Conservation (phyloP, 2,113 vertebrate genomes). For the Charadrius vociferus region DNA sequence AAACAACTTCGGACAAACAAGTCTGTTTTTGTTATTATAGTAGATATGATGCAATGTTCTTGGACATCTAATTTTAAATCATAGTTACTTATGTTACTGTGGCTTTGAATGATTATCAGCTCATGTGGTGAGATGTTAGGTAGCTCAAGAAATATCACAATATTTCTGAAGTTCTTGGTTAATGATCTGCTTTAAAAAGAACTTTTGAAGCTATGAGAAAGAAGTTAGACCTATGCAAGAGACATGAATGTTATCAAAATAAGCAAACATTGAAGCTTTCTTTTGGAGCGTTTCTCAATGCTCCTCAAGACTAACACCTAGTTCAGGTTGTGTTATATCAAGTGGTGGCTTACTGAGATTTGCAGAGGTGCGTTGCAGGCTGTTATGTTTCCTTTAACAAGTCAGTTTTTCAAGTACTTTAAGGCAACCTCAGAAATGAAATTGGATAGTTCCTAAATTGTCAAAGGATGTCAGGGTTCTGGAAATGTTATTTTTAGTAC, state of each 20-base stretch:
- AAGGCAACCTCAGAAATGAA: not conserved
- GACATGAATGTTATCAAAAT: not conserved
- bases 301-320: not conserved
- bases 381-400: not conserved
- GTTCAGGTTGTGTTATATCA: not conserved
- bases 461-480: not conserved
- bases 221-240: not conserved
- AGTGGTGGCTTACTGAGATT: not conserved
- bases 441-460: not conserved
- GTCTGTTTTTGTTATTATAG: not conserved
- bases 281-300: not conserved
- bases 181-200: not conserved
- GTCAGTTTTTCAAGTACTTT: not conserved
- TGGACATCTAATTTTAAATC: not conserved
- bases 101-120: not conserved
- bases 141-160: not conserved
- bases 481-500: not conserved
- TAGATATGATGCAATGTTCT: not conserved
- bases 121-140: not conserved
- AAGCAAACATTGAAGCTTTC: not conserved
- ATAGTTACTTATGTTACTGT: not conserved
- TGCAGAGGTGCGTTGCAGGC: not conserved
- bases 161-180: not conserved
- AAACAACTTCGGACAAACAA: not conserved
- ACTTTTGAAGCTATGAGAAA: not conserved